Percentiles rank a stretch among this genome's conserved stretches.
Conservation (phyloP, 2,113 vertebrate species). For the Anthoscopus minutus region DNA sequence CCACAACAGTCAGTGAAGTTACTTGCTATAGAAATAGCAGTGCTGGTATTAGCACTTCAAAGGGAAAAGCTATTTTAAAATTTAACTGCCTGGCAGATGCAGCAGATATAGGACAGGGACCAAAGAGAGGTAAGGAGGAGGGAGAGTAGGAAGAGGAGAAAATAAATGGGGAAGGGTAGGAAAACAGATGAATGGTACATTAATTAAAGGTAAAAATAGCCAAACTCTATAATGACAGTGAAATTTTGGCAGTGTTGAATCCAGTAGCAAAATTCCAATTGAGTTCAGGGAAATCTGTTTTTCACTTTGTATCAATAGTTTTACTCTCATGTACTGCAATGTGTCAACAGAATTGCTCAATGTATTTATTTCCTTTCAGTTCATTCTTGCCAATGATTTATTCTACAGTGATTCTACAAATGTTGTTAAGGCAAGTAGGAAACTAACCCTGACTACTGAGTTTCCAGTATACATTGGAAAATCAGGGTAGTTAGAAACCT, state of each 20-base stretch:
- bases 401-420: neutral
- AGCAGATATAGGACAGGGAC: constrained; percentile 23
- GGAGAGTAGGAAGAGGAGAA: neutral
- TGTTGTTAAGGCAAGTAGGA: neutral
- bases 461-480: neutral
- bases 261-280: neutral
- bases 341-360: neutral
- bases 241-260: neutral
- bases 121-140: neutral
- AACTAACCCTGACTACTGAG: neutral
- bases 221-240: neutral
- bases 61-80: constrained; percentile 60
- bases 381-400: neutral
- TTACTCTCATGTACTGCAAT: neutral
- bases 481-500: neutral
- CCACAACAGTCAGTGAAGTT: constrained; percentile 4
- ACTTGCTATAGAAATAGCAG: constrained; percentile 31
- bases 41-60: constrained; percentile 65
- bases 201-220: neutral
- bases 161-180: neutral
- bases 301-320: neutral
- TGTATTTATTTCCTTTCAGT: neutral
- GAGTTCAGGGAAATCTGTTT: neutral
- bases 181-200: neutral
- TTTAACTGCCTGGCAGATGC: constrained; percentile 56